phyloP scores from a whole-genome alignment of 2,113 vertebrate genomes.

The Tyrannus savana region DNA sequence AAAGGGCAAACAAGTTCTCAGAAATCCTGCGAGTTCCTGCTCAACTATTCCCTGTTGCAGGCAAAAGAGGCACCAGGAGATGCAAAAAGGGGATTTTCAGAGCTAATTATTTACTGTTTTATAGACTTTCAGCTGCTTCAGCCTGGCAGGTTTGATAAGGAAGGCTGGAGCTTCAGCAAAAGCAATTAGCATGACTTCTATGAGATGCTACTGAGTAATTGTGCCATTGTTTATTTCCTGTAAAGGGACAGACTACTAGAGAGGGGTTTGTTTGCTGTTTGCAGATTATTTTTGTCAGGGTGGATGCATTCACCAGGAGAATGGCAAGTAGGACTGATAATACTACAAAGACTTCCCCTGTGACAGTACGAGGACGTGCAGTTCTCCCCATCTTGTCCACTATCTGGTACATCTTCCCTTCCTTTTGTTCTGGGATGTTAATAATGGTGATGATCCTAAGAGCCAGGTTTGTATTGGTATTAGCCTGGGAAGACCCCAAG shows the following conservation, averaged over 20 bases:
- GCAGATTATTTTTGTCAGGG: neutral
- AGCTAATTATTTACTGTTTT: slow-evolving; percentile 3
- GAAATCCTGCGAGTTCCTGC: neutral
- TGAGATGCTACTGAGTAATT: neutral
- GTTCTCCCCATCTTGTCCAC: neutral
- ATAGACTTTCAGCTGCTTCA: neutral
- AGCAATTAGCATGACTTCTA: neutral
- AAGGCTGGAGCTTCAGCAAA: neutral
- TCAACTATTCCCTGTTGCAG: neutral
- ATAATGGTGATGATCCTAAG: neutral
- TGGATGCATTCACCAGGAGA: neutral
- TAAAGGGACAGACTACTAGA: neutral
- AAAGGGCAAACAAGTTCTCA: neutral
- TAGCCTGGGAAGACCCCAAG: neutral
- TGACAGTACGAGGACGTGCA: neutral
- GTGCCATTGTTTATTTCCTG: neutral
- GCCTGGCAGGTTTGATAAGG: slow-evolving; percentile 25
- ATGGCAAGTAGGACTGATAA: neutral
- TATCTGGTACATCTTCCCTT: neutral
- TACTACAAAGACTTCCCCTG: neutral
- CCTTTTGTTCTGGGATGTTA: neutral
- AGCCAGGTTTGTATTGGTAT: neutral
- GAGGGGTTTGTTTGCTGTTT: neutral
- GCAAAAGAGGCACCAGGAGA: neutral
- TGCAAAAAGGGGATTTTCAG: neutral